Evolutionary conservation across 2,113 vertebrate species (phyloP).

Genomic region (Casuarius casuarius): DNA sequence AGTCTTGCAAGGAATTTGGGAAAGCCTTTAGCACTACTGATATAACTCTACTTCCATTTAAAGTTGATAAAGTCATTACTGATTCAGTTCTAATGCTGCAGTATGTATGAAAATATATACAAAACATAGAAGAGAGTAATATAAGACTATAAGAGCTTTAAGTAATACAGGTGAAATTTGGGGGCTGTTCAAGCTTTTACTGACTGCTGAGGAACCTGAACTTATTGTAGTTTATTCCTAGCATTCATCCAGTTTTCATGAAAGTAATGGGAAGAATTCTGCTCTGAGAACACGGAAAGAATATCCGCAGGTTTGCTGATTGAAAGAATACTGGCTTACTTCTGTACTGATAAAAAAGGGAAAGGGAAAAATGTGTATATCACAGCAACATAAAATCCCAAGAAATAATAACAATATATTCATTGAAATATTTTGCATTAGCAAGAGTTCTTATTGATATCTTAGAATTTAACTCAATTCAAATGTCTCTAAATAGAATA

Average conservation of each 20-base stretch:
- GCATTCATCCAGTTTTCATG: neutral
- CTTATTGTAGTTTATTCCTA: neutral
- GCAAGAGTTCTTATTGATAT: neutral
- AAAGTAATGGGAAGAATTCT: neutral
- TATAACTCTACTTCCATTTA: neutral
- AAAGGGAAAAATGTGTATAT: neutral
- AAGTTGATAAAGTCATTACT: neutral
- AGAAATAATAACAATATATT: neutral
- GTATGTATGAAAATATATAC: neutral
- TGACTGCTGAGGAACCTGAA: neutral
- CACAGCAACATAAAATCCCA: neutral
- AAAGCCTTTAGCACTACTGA: neutral
- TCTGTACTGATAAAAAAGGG: neutral
- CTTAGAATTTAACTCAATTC: neutral
- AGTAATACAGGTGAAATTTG: neutral
- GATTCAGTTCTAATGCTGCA: neutral
- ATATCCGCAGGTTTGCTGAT: neutral
- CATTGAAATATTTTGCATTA: neutral
- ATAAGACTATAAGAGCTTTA: neutral
- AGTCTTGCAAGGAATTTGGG: neutral
- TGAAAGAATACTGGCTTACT: neutral
- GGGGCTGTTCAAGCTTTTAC: neutral
- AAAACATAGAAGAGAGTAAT: neutral
- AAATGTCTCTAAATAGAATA: neutral
- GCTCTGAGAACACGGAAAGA: neutral